A percentile compares a stretch with the other conserved stretches of the same genome.
Conservation (phyloP, 2,113 vertebrate genomes). For the Monopterus albus region DNA sequence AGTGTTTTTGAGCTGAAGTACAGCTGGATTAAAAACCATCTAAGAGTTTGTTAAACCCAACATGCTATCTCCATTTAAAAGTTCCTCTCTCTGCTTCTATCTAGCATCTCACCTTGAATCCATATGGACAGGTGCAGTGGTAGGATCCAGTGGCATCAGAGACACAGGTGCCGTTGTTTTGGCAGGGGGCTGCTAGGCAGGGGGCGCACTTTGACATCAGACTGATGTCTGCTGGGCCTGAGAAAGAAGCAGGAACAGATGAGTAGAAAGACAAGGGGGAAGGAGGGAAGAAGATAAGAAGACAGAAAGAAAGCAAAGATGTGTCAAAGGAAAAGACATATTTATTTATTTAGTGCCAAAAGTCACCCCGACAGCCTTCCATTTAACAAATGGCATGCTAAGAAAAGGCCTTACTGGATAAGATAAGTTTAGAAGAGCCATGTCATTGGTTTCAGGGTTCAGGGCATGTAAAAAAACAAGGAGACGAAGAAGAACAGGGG, state of each 20-base stretch:
- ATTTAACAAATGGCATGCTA: constrained; percentile 11
- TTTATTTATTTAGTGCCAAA: constrained; percentile 17
- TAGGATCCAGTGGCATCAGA: constrained; percentile 86
- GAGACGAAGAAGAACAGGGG: not conserved
- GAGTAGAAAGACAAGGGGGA: not conserved
- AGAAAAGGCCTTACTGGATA: not conserved
- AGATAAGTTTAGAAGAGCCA: constrained; percentile 30
- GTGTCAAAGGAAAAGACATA: constrained; percentile 8
- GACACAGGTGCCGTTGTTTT: constrained; percentile 93
- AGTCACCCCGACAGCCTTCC: not conserved
- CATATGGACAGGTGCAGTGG: constrained; percentile 91
- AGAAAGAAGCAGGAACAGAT: not conserved
- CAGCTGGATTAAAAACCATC: not conserved
- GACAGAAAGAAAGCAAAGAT: constrained; percentile 1
- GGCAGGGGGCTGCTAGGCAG: constrained; percentile 91
- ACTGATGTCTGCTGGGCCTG: constrained; percentile 89
- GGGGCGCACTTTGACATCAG: constrained; percentile 92
- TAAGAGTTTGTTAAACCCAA: not conserved
- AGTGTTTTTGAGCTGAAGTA: too few relatives aligned
- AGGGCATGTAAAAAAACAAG: not conserved
- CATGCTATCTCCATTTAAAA: not conserved
- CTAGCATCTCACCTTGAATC: constrained; percentile 89
- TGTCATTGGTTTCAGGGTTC: constrained; percentile 8
- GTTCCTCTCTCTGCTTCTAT: not conserved
- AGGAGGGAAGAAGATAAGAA: not conserved